Conservation (phyloP, 2,888 invertebrate species). For the Neoaliturus tenellus region DNA sequence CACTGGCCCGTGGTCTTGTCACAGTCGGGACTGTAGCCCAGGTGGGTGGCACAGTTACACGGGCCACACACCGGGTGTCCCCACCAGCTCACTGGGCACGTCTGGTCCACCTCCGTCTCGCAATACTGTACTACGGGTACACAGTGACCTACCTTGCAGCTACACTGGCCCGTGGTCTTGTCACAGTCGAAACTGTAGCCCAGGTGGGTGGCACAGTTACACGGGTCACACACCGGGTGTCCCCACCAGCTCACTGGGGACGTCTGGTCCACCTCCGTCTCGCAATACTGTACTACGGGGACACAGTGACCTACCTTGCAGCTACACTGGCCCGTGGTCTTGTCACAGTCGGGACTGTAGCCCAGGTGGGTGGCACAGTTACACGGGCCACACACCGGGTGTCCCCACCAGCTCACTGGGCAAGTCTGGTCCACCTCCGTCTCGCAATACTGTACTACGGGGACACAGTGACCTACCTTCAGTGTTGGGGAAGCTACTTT, state of each 20-base stretch:
- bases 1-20: constrained; percentile 92
- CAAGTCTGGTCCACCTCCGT: too few species aligned
- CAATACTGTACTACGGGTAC: constrained; percentile 80
- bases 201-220: constrained; percentile 87
- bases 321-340: too few species aligned
- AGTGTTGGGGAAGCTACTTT: too few species aligned
- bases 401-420: too few species aligned
- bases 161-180: constrained; percentile 90
- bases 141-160: constrained; percentile 82
- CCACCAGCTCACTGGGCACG: constrained; percentile 97
- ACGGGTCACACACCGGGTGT: constrained; percentile 94
- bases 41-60: constrained; percentile 88
- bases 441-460: too few species aligned
- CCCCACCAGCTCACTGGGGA: constrained; percentile 99
- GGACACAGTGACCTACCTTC: too few species aligned
- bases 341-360: too few species aligned
- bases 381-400: too few species aligned
- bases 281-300: too few species aligned
- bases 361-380: too few species aligned
- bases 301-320: too few species aligned
- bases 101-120: constrained; percentile 79
- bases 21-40: constrained; percentile 94
- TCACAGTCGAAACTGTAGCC: constrained; percentile 96
- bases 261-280: constrained; percentile 79
- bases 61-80: constrained; percentile 96